Evolutionary conservation across 2,888 invertebrate genomes (phyloP).

Genomic region (Zootermopsis nevadensis): DNA sequence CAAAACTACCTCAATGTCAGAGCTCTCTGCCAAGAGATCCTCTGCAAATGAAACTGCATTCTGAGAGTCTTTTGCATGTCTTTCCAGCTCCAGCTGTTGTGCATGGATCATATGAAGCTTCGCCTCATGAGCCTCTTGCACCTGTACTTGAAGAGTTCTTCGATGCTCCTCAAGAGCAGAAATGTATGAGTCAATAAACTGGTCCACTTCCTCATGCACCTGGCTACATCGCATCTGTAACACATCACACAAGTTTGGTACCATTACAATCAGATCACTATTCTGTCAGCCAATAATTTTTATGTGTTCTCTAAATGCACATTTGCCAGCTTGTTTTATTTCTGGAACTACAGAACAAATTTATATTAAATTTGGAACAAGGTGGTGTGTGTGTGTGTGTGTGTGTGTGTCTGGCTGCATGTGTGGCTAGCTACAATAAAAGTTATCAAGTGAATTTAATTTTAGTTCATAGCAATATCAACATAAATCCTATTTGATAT

Average conservation of each 20-base stretch:
- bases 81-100: conserved; percentile 65
- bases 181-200: conserved; percentile 74
- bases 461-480: too few species aligned
- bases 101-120: conserved; percentile 63
- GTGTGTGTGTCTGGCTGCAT: too few species aligned
- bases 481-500: too few species aligned
- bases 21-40: conserved; percentile 73
- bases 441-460: too few species aligned
- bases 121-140: conserved; percentile 58
- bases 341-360: too few species aligned
- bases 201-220: conserved; percentile 73
- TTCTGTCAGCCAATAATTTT: too few species aligned
- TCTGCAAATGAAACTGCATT: conserved; percentile 74
- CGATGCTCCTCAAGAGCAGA: conserved; percentile 73
- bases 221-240: conserved; percentile 60
- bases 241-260: neutral
- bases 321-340: too few species aligned
- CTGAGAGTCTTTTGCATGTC: conserved; percentile 68
- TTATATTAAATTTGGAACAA: too few species aligned
- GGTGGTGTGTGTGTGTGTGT: too few species aligned
- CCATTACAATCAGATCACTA: too few species aligned
- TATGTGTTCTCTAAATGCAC: too few species aligned
- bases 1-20: conserved; percentile 72
- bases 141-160: conserved; percentile 65
- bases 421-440: too few species aligned